Base-by-base conservation (phyloP, 2,888 invertebrate species). In the Pseudanteris insignis region DNA sequence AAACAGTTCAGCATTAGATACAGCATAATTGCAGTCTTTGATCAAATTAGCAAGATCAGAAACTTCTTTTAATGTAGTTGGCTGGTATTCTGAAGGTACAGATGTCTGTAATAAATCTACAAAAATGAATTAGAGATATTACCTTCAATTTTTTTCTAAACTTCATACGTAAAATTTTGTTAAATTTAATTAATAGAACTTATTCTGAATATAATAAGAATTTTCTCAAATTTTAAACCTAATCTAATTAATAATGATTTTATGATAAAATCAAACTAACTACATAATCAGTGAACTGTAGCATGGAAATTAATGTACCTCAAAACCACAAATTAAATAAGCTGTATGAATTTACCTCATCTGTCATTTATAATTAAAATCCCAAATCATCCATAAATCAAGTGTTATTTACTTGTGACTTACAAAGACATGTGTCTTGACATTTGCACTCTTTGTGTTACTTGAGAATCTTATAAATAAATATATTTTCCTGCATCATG, bases 21-120 rank as follows among this genome's bases (percentile, higher is more conserved):
- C 91, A n/a, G 92, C 94, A 79, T 89, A 89, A 76, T 92, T 90
- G 74, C 91, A 92, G 66, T 90, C 88, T 7, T 88, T 86, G 82
- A 98, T 90, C 64, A 98, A 83, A 68, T 89, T 88, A 47, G 89
- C 88, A 57, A 95, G 83, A 79, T 94, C 96, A 13, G 86, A 84
- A 69, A 95, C 92, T 78, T 96, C 94, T 72, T 89, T 89, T 63
- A 88, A 88, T 0, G 90, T 89, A 29, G 93, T 85, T 1, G 91
- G 92, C 74, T 90, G 89, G 74, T 90, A 91, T 73, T 91, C 91
- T 43, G 73, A 69, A 15, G 75, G 67, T 24, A 73, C 55, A n/a
- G 71, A 66, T n/a, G 72, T 69, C 25, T 76, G 68, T 36, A 78
- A 46, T 29, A 79, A 67, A 53, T 78, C 79, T 77, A 55, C 29